phyloP scores from a whole-genome alignment of 1,140 invertebrate species.

The Polypedilum vanderplanki region DNA sequence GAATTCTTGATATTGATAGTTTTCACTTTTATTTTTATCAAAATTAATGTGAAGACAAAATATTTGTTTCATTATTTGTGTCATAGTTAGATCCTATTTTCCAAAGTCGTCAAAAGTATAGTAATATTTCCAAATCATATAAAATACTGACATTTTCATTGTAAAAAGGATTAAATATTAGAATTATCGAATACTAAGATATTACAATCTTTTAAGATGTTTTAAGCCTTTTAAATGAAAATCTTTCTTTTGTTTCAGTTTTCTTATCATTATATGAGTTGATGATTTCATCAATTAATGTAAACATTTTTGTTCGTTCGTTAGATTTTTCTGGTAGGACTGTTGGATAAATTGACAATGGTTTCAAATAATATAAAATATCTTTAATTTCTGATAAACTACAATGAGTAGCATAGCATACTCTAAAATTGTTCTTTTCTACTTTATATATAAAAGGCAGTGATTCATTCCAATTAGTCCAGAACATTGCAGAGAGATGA shows the following conservation, averaged over 20 bases:
- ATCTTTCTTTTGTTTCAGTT: neutral
- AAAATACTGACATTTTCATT: no score
- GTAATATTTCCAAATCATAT: no score
- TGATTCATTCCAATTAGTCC: neutral
- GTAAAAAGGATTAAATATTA: no score
- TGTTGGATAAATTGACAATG: neutral
- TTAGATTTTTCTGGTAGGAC: neutral
- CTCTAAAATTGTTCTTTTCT: neutral
- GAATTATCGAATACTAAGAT: no score
- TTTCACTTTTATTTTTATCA: no score
- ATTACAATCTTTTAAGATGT: no score
- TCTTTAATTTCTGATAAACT: neutral
- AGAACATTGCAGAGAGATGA: neutral
- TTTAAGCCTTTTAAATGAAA: neutral
- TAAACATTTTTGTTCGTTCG: neutral
- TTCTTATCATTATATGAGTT: neutral
- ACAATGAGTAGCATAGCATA: neutral
- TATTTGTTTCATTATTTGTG: no score
- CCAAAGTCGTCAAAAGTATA: no score
- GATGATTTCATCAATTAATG: neutral
- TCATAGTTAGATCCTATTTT: no score
- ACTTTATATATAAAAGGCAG: neutral
- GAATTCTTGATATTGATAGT: no score
- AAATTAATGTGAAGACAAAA: no score
- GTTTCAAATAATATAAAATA: neutral